Percentiles rank a stretch among this genome's conserved stretches.
Conservation (phyloP, 1,140 invertebrate species). For the Yoshiicerus persimilis region DNA sequence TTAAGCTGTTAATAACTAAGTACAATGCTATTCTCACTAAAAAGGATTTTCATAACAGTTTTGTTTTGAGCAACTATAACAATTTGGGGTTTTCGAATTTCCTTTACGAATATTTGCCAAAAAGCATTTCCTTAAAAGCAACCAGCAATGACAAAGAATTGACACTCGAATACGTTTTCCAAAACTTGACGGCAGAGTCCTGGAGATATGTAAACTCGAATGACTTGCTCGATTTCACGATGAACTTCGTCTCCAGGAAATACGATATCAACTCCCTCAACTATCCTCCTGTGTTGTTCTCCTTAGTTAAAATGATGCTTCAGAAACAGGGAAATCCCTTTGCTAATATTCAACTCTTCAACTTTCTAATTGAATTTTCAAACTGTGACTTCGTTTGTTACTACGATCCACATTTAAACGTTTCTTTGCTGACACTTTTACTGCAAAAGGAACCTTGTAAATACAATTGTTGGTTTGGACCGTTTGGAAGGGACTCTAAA, state of each 20-base stretch:
- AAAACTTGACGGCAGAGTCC: background rate
- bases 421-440: background rate
- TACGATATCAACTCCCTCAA: background rate
- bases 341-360: background rate
- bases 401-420: background rate
- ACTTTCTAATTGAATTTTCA: background rate
- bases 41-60: background rate
- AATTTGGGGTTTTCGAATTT: background rate
- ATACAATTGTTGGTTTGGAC: background rate
- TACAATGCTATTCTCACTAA: background rate
- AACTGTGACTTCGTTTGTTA: background rate
- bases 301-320: background rate
- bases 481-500: background rate
- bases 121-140: background rate
- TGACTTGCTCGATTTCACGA: background rate
- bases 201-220: background rate
- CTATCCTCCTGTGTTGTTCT: background rate
- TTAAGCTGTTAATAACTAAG: background rate
- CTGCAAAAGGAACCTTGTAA: background rate
- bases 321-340: background rate
- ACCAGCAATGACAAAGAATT: background rate
- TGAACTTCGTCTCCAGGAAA: background rate
- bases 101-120: background rate
- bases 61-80: background rate
- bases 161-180: background rate